Conservation (phyloP, 2,113 vertebrate genomes). For the Ibidorhyncha struthersii region DNA sequence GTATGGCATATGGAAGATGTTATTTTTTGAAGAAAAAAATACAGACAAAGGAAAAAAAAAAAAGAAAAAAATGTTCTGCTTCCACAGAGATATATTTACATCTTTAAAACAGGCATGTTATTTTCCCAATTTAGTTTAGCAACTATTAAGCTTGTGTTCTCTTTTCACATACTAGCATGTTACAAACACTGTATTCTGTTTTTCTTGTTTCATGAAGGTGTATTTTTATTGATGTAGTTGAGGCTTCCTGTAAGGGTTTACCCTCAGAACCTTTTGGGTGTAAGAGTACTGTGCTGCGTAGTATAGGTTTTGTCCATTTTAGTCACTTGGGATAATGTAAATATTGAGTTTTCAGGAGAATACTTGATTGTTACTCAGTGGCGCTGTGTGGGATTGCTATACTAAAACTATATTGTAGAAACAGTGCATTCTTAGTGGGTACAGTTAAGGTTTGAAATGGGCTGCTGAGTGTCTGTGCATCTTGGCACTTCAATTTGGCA, state of each 20-base stretch:
- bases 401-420: not conserved
- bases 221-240: not conserved
- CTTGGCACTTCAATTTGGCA: not conserved
- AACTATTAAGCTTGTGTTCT: not conserved
- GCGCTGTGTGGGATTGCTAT: not conserved
- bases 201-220: not conserved
- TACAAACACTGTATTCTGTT: not conserved
- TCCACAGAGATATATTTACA: not conserved
- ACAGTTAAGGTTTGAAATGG: not conserved
- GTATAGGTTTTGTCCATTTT: not conserved
- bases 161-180: fast-evolving
- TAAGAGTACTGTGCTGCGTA: not conserved
- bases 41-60: too few relatives aligned
- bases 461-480: not conserved
- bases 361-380: not conserved
- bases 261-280: not conserved
- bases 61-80: not conserved
- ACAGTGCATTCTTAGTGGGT: not conserved
- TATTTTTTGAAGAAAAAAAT: too few relatives aligned
- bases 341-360: not conserved
- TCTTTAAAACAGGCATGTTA: not conserved
- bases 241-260: not conserved
- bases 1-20: not conserved
- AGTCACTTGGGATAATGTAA: not conserved
- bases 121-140: not conserved